Evolutionary conservation across 2,113 vertebrate genomes (phyloP).

Genomic region (Trematomus loennbergii): DNA sequence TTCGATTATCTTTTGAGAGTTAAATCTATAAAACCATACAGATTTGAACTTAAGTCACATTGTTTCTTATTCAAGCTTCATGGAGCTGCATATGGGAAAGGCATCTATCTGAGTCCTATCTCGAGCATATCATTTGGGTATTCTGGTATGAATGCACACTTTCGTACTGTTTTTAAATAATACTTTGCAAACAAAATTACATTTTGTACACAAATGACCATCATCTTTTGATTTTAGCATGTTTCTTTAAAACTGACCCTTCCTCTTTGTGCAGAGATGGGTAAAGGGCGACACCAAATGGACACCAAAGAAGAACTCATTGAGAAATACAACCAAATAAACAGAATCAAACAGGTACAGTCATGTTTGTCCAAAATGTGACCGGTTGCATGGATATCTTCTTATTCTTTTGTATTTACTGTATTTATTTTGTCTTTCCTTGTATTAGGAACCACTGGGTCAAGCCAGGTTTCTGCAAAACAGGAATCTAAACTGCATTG

Average conservation of each 20-base stretch:
- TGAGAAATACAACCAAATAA: slow-evolving; percentile 91
- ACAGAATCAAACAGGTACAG: slow-evolving; percentile 91
- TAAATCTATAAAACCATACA: neutral
- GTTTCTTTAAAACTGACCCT: neutral
- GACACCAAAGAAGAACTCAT: slow-evolving; percentile 93
- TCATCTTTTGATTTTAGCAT: neutral
- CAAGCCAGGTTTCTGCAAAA: slow-evolving; percentile 93
- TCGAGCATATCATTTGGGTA: slow-evolving; percentile 99
- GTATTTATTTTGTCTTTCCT: neutral
- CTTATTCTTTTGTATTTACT: neutral
- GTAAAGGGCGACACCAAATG: slow-evolving; percentile 95
- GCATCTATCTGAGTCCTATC: slow-evolving; percentile 98
- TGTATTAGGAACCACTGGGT: slow-evolving; percentile 86
- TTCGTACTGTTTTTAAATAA: neutral
- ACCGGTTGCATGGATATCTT: neutral
- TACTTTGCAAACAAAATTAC: neutral
- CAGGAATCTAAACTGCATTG: slow-evolving; percentile 95
- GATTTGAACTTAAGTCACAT: neutral
- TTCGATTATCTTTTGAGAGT: neutral
- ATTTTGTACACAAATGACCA: neutral
- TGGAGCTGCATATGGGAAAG: slow-evolving; percentile 98
- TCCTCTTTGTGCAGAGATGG: slow-evolving; percentile 88
- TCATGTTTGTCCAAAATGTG: neutral
- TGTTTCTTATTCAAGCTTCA: slow-evolving; percentile 90
- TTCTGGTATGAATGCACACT: slow-evolving; percentile 86